phyloP scores from a whole-genome alignment of 2,888 invertebrate species.

The Podotricha telesiphe region DNA sequence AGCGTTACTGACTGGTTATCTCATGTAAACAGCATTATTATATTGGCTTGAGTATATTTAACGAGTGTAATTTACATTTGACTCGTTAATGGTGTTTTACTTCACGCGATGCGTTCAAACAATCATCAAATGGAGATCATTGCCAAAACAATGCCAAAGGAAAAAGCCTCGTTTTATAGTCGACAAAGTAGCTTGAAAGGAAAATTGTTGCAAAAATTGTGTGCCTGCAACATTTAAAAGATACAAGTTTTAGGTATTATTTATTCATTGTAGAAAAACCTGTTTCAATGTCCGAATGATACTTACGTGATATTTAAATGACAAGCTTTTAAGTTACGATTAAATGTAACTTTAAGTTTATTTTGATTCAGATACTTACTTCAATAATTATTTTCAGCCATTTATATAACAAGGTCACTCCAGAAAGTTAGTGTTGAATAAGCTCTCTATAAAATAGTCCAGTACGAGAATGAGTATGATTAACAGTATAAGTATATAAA shows the following conservation, averaged over 20 bases:
- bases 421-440: not conserved
- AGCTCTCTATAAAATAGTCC: not conserved
- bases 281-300: not conserved
- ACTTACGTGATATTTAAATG: not conserved
- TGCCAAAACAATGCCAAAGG: conserved; percentile 6
- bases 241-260: not conserved
- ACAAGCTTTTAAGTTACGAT: not conserved
- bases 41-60: conserved; percentile 21
- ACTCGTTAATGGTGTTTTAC: conserved; percentile 18
- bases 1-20: conserved; percentile 20
- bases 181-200: not conserved
- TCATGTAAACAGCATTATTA: conserved; percentile 22
- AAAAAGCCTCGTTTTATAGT: conserved; percentile 1
- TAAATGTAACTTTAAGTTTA: not conserved
- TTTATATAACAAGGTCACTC: not conserved
- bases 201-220: not conserved
- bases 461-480: not conserved
- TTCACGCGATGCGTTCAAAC: conserved; percentile 1
- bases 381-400: not conserved
- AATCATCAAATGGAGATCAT: not conserved
- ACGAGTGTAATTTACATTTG: conserved; percentile 29
- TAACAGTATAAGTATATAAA: not conserved
- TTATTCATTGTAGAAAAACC: conserved; percentile 4
- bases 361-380: not conserved
- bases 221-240: not conserved